Percentiles rank a stretch among this genome's conserved stretches.
phyloP scores from a whole-genome alignment of 1,140 invertebrate genomes.

The Musca vetustissima region DNA sequence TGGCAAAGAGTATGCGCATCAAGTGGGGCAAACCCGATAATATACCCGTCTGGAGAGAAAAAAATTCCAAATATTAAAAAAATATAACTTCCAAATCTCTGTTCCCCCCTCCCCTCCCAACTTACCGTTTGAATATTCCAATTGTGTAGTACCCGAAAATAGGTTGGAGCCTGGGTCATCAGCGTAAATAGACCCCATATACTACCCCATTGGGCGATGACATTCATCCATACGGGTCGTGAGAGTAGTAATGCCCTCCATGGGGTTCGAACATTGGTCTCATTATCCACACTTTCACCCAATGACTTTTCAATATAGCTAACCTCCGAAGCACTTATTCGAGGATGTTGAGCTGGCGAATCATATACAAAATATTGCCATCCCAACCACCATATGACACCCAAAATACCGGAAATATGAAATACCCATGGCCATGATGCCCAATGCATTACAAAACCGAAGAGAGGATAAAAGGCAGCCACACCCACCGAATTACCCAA shows the following conservation, averaged over 20 bases:
- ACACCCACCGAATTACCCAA: constrained; percentile 69
- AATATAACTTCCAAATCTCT: neutral
- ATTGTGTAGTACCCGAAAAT: constrained; percentile 80
- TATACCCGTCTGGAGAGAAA: constrained; percentile 61
- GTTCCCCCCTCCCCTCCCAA: no score
- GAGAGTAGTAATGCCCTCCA: constrained; percentile 76
- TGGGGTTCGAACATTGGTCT: constrained; percentile 63
- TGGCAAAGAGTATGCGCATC: constrained; percentile 64
- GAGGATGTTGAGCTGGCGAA: constrained; percentile 72
- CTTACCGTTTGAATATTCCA: constrained; percentile 77
- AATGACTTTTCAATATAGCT: constrained; percentile 64
- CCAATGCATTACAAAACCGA: constrained; percentile 65
- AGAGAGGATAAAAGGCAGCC: constrained; percentile 69
- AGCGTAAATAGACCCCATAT: constrained; percentile 86
- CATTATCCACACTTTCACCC: constrained; percentile 57
- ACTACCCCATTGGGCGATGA: constrained; percentile 74
- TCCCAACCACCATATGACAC: constrained; percentile 67
- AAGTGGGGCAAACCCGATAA: constrained; percentile 69
- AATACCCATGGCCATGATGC: constrained; percentile 78
- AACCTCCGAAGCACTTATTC: constrained; percentile 70
- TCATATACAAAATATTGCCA: constrained; percentile 69
- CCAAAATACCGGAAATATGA: constrained; percentile 67
- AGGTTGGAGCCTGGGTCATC: constrained; percentile 82
- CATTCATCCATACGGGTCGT: constrained; percentile 74
- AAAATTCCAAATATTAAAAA: no score